These are phyloP conservation scores for Diaprepes abbreviatus DNA, from an alignment of 2,888 invertebrate genomes.

Conservation along the genomic window DNA sequence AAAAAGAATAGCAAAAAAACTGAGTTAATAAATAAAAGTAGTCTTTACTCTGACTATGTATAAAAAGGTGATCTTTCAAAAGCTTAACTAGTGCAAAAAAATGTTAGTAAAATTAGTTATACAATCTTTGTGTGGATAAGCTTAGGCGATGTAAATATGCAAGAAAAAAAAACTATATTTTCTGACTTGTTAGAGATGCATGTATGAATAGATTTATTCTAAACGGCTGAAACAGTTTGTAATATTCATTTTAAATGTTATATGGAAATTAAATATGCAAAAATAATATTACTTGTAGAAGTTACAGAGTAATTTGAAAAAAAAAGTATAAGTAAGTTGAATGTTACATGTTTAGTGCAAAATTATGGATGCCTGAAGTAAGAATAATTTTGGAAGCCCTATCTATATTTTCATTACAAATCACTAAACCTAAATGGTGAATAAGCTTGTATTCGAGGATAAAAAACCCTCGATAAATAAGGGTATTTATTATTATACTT, in stretches of 20 bases:
- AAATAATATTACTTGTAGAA: background rate
- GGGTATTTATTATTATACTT: too few relatives aligned
- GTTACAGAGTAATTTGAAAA: background rate
- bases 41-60: background rate
- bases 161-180: slow-evolving; percentile 28
- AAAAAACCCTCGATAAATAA: too few relatives aligned
- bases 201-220: slow-evolving; percentile 1
- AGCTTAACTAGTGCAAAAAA: slow-evolving; percentile 19
- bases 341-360: background rate
- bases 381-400: too few relatives aligned
- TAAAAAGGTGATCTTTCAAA: slow-evolving; percentile 9
- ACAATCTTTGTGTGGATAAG: slow-evolving; percentile 17
- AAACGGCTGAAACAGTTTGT: background rate
- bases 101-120: slow-evolving; percentile 4
- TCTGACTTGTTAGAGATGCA: slow-evolving; percentile 24
- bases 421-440: too few relatives aligned
- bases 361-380: background rate
- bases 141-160: slow-evolving; percentile 17
- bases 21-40: background rate
- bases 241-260: background rate
- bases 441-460: too few relatives aligned
- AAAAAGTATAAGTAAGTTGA: background rate
- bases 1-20: background rate
- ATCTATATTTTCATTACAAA: too few relatives aligned
- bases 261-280: background rate